Base-by-base conservation (phyloP, 2,113 vertebrate species). In the Esox niger region DNA sequence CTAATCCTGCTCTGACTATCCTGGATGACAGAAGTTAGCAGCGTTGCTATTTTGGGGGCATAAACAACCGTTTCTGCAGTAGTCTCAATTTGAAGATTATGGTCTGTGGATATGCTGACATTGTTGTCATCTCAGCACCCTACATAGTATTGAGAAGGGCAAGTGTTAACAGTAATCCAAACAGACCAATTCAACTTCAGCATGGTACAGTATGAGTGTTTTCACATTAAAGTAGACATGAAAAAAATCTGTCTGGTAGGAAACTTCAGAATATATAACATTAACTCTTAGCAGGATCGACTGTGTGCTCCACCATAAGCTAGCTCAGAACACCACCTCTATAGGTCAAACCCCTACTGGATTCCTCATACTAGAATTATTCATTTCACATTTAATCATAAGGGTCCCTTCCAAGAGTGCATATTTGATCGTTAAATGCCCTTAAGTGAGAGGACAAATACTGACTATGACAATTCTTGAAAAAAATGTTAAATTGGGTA, bases 321-420 rank as follows among this genome's bases (percentile, higher is more conserved):
- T 38, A 23, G 10, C 62, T 64, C 66, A 69, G 69, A 57, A 71
- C 71, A 35, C 62, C 23, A 3, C 17, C 77, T 75, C 31, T 32
- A 56, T 23, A 74, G 78, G 64, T 80, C 72, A 76, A 20, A 43
- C 75, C 57, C 78, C 65, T 38, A 6, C 31, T 23, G 55, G 74
- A 90, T 88, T 89, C 87, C 87, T 84, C 85, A 88, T 82, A 38
- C 43, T 5, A 61, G 81, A 80, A 83, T 87, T 68, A 56, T 55
- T 35, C 8, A 57, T n/a, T n/a, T n/a, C 57, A 46, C 38, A 25
- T 13, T 23, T 60, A 60, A 56, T 47, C 73, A 72, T 79, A 80
- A 63, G 62, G 13, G 38, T 43, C 38, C 38, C 15, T 17, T 43
- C 38, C 15, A 43, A 43, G 15, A 43, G 13, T 0, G 13, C 35